A percentile compares a stretch with the other conserved stretches of the same genome.
Evolutionary conservation across 1,140 invertebrate species (phyloP).

Genomic region (Trichonephila clavipes): DNA sequence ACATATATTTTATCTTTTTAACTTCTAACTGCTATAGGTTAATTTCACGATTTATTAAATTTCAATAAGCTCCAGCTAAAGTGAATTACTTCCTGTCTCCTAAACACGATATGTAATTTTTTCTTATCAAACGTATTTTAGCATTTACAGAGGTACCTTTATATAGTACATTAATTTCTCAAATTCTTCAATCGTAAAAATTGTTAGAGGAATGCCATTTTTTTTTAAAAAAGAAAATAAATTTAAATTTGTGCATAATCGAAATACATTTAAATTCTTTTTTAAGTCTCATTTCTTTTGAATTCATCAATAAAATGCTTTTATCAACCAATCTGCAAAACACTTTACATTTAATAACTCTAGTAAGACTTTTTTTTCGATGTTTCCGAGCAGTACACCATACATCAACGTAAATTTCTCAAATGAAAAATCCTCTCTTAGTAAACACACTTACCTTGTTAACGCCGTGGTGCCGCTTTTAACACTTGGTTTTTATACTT

Average conservation of each 20-base stretch:
- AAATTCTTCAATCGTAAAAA: too few species aligned
- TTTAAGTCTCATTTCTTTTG: not conserved
- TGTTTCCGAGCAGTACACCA: not conserved
- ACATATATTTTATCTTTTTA: too few species aligned
- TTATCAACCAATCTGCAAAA: not conserved
- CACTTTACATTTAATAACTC: not conserved
- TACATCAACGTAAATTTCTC: not conserved
- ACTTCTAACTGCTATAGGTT: too few species aligned
- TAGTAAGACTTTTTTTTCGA: not conserved
- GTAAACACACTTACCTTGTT: conserved; percentile 30
- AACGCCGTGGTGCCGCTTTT: not conserved
- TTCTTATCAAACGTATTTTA: too few species aligned
- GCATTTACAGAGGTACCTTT: too few species aligned
- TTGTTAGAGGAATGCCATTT: too few species aligned
- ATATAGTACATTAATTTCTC: too few species aligned
- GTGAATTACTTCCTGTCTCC: too few species aligned
- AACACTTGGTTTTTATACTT: conserved; percentile 23
- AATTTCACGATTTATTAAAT: too few species aligned
- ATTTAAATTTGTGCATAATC: not conserved
- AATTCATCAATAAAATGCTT: not conserved
- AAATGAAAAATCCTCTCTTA: not conserved
- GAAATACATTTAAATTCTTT: not conserved
- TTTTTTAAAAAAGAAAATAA: not conserved
- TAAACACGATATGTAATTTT: too few species aligned
- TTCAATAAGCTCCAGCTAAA: too few species aligned